Conservation (phyloP, 2,797 vertebrate genomes). For the Clarias fuscus region DNA sequence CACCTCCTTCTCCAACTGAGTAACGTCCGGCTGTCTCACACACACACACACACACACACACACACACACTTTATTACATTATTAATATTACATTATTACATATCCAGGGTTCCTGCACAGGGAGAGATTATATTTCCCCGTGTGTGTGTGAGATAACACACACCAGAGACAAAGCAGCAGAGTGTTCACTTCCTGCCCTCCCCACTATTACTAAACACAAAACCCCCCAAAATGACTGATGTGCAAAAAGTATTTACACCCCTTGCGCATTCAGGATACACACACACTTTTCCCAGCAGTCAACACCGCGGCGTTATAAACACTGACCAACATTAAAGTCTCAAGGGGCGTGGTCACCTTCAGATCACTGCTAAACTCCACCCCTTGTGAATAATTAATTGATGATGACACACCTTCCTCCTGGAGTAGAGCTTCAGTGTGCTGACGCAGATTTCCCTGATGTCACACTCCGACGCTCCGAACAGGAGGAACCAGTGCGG, state of each 20-base stretch:
- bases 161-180: neutral
- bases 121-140: too few relatives aligned
- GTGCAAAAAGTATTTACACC: neutral
- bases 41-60: neutral
- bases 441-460: slow-evolving; percentile 82
- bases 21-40: slow-evolving; percentile 76
- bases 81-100: too few relatives aligned
- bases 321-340: neutral
- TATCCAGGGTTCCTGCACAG: too few relatives aligned
- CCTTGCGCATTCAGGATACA: neutral
- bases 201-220: neutral
- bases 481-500: slow-evolving; percentile 87
- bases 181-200: neutral
- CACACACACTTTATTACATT: neutral
- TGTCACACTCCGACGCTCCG: slow-evolving; percentile 79
- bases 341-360: neutral
- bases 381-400: neutral
- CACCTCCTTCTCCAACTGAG: slow-evolving; percentile 82
- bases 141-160: neutral
- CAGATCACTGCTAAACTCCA: neutral
- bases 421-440: slow-evolving; percentile 77
- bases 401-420: neutral
- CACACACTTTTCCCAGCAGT: neutral
- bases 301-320: neutral
- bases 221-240: neutral